Base-by-base conservation (phyloP, 2,797 vertebrate species). In the Myotis planiceps region DNA sequence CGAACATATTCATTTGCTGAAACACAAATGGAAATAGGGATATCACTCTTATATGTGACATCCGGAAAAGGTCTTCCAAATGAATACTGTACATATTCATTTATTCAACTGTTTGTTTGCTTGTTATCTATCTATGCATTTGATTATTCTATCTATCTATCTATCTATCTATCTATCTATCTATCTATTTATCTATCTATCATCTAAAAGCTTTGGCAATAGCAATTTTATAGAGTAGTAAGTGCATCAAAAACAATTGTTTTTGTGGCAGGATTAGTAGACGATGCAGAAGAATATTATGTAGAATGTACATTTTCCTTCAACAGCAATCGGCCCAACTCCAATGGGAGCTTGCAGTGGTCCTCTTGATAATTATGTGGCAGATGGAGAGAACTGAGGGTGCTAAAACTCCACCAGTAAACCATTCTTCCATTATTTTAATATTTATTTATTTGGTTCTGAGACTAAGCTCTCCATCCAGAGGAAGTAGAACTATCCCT, bases 401-500 rank as follows among this genome's bases (percentile, higher is more conserved):
- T 15, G 10, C 14, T 60, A 69, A 53, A 85, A 68, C 16, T 82
- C 13, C 18, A 88, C 39, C 8, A 91, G 49, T 45, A 74, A 95
- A 65, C 8, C 0, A 84, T 98, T 98, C 95, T 99, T 98, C 55
- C 9, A 78, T 63, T 58, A 7, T 55, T 78, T 95, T 34, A 69
- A 29, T 34, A 39, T 65, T 86, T 87, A 72, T 86, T 90, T 55
- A 15, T 49, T 16, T 60, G 21, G 25, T 60, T 74, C 47, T 84
- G 47, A 45, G 42, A 87, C 16, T 71, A 18, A 90, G 12, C 8
- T 92, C 47, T 16, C 8, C 8, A 58, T 69, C 0, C n/a, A 75
- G 25, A 75, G 13, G n/a, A 27, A 34, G 7, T 4, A 74, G 25
- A 79, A 55, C 3, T 47, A 75, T 71, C 6, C 9, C 5, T 75